phyloP scores from a whole-genome alignment of 2,113 vertebrate genomes.

The Rhodinocichla rosea region DNA sequence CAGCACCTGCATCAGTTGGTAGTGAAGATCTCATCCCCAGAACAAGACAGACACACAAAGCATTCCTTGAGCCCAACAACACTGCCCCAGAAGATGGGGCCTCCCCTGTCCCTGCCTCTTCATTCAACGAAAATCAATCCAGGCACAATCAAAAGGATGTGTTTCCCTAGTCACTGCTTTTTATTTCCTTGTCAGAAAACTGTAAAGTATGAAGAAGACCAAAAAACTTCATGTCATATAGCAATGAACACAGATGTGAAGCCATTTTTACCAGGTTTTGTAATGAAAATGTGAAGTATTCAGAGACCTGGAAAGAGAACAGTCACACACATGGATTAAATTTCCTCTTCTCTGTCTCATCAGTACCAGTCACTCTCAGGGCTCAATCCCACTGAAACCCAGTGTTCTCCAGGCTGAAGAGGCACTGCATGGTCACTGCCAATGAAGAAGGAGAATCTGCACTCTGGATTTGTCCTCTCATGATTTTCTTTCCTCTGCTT shows the following conservation, averaged over 20 bases:
- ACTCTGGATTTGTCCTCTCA: background rate
- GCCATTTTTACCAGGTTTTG: background rate
- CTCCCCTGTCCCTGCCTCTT: background rate
- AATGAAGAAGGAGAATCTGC: background rate
- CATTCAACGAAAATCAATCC: background rate
- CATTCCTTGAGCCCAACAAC: background rate
- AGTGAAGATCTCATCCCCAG: background rate
- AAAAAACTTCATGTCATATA: background rate
- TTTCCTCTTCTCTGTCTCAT: background rate
- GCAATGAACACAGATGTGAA: background rate
- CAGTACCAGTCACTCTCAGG: background rate
- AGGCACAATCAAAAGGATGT: background rate
- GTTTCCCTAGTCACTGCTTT: background rate
- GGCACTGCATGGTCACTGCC: background rate
- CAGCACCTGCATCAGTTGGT: background rate
- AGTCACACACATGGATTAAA: background rate
- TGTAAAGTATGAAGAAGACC: background rate
- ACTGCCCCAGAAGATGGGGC: background rate
- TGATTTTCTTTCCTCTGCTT: background rate
- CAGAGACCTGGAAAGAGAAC: background rate
- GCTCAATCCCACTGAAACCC: background rate
- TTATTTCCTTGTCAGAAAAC: background rate
- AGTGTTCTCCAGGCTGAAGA: background rate
- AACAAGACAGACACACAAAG: background rate
- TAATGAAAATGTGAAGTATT: background rate